Percentiles rank a stretch among this genome's conserved stretches.
These are phyloP conservation scores for Orientallactaga bullata DNA, from an alignment of 2,113 vertebrate species.

Conservation along the genomic window DNA sequence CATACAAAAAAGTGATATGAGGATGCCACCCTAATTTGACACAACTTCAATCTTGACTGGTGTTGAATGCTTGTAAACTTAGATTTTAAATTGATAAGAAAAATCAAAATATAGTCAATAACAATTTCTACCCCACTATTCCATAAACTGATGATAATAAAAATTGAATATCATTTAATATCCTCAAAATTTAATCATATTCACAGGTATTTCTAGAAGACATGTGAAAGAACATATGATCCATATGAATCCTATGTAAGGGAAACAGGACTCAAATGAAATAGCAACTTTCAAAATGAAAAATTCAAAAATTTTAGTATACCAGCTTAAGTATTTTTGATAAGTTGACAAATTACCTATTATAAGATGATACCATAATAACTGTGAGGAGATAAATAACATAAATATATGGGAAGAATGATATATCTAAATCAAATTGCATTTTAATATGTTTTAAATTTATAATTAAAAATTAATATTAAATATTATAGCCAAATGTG, in stretches of 20 bases:
- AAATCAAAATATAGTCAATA: no score
- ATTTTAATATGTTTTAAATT: conserved; percentile 7
- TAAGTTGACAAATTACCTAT: background rate
- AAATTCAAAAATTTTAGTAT: background rate
- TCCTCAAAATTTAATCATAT: no score
- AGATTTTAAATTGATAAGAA: no score
- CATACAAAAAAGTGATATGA: background rate
- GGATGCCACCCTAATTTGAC: background rate
- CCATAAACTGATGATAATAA: no score
- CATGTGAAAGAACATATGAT: no score
- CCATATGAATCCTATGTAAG: background rate
- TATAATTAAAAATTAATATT: background rate
- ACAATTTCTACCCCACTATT: no score
- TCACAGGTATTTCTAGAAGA: no score
- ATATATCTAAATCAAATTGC: background rate
- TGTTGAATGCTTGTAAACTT: background rate
- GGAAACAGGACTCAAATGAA: background rate
- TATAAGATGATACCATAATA: background rate
- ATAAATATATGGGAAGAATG: background rate
- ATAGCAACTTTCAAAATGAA: background rate
- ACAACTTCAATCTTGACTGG: background rate
- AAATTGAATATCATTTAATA: no score
- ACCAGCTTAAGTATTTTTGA: background rate
- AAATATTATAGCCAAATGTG: conserved; percentile 1
- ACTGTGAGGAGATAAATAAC: background rate